Conservation (phyloP, 2,888 invertebrate genomes). For the Luperina nickerlii region DNA sequence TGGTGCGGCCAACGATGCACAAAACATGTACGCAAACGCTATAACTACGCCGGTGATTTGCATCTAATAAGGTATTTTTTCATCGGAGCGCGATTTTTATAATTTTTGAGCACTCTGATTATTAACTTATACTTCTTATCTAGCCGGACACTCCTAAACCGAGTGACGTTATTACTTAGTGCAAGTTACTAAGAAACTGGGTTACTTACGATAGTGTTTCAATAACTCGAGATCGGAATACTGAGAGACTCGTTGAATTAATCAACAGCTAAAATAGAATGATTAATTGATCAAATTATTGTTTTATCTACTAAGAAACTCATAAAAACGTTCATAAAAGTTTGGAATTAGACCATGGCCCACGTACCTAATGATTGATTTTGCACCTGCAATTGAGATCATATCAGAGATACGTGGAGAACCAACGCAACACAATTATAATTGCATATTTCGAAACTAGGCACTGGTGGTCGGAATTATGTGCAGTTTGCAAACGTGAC, state of each 20-base stretch:
- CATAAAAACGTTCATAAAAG: constrained; percentile 40
- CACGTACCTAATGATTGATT: constrained; percentile 33
- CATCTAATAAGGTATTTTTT: neutral
- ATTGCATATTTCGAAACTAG: constrained; percentile 19
- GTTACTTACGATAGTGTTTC: constrained; percentile 62
- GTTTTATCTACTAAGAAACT: constrained; percentile 23
- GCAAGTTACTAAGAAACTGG: constrained; percentile 53
- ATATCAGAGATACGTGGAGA: constrained; percentile 25
- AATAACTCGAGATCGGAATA: constrained; percentile 54
- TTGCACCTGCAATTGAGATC: constrained; percentile 38
- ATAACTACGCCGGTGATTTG: neutral
- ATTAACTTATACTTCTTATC: constrained; percentile 49
- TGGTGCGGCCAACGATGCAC: neutral
- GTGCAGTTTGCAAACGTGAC: constrained; percentile 15
- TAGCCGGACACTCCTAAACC: constrained; percentile 58
- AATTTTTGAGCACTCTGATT: constrained; percentile 13
- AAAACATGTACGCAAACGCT: constrained; percentile 6
- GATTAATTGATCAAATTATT: constrained; percentile 51
- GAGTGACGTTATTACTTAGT: constrained; percentile 55
- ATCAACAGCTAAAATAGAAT: constrained; percentile 47
- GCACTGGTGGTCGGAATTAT: constrained; percentile 10
- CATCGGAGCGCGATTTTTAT: neutral
- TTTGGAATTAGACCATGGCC: constrained; percentile 28
- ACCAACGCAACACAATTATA: constrained; percentile 10
- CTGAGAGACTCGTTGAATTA: constrained; percentile 47